Base-by-base conservation (phyloP, 2,888 invertebrate species). In the Adela reaumurella region DNA sequence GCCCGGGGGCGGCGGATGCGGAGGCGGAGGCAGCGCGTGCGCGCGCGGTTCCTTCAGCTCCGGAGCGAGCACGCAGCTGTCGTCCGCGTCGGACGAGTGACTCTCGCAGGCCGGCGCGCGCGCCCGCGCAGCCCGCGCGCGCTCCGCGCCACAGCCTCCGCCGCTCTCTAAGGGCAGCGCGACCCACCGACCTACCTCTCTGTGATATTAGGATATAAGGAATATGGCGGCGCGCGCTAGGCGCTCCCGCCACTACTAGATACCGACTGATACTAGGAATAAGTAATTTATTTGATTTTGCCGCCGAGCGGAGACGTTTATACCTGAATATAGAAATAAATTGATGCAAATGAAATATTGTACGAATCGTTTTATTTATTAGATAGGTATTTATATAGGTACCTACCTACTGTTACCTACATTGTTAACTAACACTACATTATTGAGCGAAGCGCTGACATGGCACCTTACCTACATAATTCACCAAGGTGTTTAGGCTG, bases 21-120 rank as follows among this genome's bases (percentile, higher is more conserved):
- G 74, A 45, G 77, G 69, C 14, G 67, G 64, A 51, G 54, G 71
- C 78, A 73, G 79, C 53, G 81, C 77, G 55, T 81, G 74, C 29
- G 82, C 83, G 60, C 78, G 85, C 50, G 76, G 83, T 57, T 84
- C 84, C 51, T 85, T 85, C 68, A 84, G 84, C 61, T 84, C 84
- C 51, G 84, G 72, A 1, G 83, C 67, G 59, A 84, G 84, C 65
- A 83, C 83, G 48, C 83, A 83, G 67, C 78, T 83, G 56, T 83
- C 84, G 49, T 82, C 82, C 52, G 81, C 82, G 17, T 83, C 84
- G 60, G 84, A 83, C 62, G 83, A 83, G 69, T 77, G 77, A 76
- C 77, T 69, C 60, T 17, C n/a, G 16, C 20, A 3, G 10, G n/a
- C 42, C 17, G 17, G 42, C 24, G 24, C 46, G 28, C 46, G 46